Base-by-base conservation (phyloP, 1,140 invertebrate species). In the Archivesica marissinica region DNA sequence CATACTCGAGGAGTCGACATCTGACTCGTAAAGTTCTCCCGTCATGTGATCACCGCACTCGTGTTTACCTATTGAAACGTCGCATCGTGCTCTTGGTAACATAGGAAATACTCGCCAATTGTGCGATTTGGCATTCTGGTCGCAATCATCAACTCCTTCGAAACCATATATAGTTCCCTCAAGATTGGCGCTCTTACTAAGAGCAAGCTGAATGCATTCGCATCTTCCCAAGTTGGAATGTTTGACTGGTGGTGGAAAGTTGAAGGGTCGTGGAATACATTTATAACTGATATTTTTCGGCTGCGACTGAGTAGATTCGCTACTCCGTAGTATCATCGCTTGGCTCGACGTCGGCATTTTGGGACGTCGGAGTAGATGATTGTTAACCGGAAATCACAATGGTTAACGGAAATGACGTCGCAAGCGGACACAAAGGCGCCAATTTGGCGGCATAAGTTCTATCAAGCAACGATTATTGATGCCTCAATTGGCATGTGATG, bases 261-360 rank as follows among this genome's bases (percentile, higher is more conserved):
- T 54, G 50, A 20, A 6, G 13, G 25, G 11, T 25, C 25, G 1
- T n/a, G 35, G 17, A 17, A 70, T n/a, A 9, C 2, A 47, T 23
- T 70, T 70, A 39, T 41, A 25, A 70, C 9, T 70, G 6, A 70
- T 41, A 1, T 6, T 25, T 25, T 7, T 3, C 33, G 39, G 1
- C n/a, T 9, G 23, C 0, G 28, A 54, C 15, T 41, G 54, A 3
- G 25, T n/a, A 25, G 35, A 56, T 15, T 82, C 79, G 11, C 25
- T 59, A 25, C 79, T 15, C n/a, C 79, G 61, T n/a, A 82, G 35
- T 56, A 82, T 82, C 79, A 82, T 82, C 20, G 79, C 79, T 35
- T 82, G 79, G 47, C 79, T 82, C 74, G 79, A 82, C 0, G 79
- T 82, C 20, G 79, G 79, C 79, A 82, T 82, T 52, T 52, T 70